Conservation (phyloP, 53 echinoderm and acorn worm genomes). For the Crossaster papposus region DNA sequence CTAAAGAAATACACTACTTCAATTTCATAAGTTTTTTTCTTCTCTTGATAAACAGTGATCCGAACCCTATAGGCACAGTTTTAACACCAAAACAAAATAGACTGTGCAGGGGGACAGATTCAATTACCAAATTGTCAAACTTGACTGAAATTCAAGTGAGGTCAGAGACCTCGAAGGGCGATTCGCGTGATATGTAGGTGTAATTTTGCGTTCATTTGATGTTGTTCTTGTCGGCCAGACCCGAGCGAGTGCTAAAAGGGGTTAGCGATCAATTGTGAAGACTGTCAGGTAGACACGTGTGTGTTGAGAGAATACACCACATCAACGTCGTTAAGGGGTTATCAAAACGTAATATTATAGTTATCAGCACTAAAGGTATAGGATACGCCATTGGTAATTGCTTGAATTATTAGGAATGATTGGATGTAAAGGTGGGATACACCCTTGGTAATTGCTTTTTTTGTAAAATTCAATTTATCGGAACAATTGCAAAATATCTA, state of each 20-base stretch:
- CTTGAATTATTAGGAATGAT: no score
- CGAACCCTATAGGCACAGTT: not conserved
- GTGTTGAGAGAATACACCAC: not conserved
- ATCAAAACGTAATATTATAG: not conserved
- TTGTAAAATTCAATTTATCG: no score
- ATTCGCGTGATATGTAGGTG: not conserved
- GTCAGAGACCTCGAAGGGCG: not conserved
- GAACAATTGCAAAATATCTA: no score
- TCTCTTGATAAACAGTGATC: not conserved
- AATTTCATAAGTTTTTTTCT: constrained; percentile 16
- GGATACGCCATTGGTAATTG: no score
- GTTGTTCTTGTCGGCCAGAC: not conserved
- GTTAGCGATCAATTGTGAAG: constrained; percentile 2
- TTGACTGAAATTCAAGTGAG: not conserved
- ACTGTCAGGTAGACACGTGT: not conserved
- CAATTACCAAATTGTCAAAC: constrained; percentile 15
- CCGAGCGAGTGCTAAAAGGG: not conserved
- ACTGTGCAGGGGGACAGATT: not conserved
- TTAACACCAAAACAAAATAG: not conserved
- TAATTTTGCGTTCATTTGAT: not conserved
- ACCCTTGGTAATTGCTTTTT: no score
- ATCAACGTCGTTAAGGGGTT: not conserved
- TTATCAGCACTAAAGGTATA: not conserved
- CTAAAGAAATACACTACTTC: constrained; percentile 15
- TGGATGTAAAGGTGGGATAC: no score